phyloP scores from a whole-genome alignment of 2,888 invertebrate species.

The Epiperipatus broadwayi region DNA sequence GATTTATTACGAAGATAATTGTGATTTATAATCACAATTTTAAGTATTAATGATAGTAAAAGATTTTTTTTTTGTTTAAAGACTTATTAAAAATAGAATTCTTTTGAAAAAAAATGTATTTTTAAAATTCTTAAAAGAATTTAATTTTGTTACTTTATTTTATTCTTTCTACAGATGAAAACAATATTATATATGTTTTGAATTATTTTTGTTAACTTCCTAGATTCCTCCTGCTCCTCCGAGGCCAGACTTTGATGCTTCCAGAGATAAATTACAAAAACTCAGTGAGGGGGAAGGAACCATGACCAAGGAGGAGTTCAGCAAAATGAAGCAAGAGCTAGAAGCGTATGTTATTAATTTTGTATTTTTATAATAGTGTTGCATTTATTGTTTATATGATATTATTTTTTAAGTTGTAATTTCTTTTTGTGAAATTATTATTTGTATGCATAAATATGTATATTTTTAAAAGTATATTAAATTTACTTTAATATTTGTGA shows the following conservation, averaged over 20 bases:
- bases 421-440: too few species aligned
- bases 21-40: too few species aligned
- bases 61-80: too few species aligned
- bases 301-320: slow-evolving; percentile 95
- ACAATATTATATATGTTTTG: background rate
- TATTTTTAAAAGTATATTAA: too few species aligned
- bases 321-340: slow-evolving; percentile 97
- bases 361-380: background rate
- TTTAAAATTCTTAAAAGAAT: too few species aligned
- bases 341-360: slow-evolving; percentile 97
- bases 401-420: too few species aligned
- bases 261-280: slow-evolving; percentile 87
- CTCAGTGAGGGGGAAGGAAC: slow-evolving; percentile 96
- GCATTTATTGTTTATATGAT: slow-evolving; percentile 1
- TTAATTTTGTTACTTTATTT: slow-evolving; percentile 9
- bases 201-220: slow-evolving; percentile 11
- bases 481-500: background rate
- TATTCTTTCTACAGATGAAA: background rate
- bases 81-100: too few species aligned
- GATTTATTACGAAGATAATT: too few species aligned
- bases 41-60: too few species aligned
- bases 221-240: slow-evolving; percentile 41
- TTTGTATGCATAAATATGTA: too few species aligned
- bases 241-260: slow-evolving; percentile 94
- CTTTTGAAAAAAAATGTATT: too few species aligned